phyloP scores from a whole-genome alignment of 2,113 vertebrate species.

The Arizona elegans region DNA sequence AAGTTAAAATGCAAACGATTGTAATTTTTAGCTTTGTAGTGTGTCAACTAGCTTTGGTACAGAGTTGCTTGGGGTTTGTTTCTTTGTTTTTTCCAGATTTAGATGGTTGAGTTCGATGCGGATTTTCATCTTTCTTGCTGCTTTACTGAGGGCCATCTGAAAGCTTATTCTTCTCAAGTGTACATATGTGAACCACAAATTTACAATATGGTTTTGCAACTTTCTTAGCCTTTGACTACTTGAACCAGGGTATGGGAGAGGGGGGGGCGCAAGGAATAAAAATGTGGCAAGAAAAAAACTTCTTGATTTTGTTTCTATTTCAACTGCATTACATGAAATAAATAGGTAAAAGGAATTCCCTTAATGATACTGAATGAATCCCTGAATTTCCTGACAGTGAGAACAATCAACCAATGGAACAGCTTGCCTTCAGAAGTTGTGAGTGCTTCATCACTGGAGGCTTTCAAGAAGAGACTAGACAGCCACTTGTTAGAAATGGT shows the following conservation, averaged over 20 bases:
- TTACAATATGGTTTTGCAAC: neutral
- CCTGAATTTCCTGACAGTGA: too few species aligned
- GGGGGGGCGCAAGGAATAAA: neutral
- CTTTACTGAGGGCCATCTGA: neutral
- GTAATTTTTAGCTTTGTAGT: neutral
- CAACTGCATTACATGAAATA: neutral
- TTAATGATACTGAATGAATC: neutral
- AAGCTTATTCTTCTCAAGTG: conserved; percentile 16
- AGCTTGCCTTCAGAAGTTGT: too few species aligned
- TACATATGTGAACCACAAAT: neutral
- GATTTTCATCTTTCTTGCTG: neutral
- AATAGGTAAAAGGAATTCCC: neutral
- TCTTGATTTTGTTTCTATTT: neutral
- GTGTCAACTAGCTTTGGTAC: neutral
- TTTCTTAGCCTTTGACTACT: neutral
- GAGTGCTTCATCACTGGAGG: too few species aligned
- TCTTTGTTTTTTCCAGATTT: neutral
- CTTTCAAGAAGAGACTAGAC: too few species aligned
- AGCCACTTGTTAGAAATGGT: too few species aligned
- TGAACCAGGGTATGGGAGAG: accelerated
- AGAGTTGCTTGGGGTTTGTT: neutral
- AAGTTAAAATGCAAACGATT: conserved; percentile 11
- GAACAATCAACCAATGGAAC: too few species aligned
- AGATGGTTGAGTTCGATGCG: neutral
- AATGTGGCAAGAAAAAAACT: neutral